A percentile compares a stretch with the other conserved stretches of the same genome.
phyloP scores from a whole-genome alignment of 2,888 invertebrate species.

The Andrena flavipes region DNA sequence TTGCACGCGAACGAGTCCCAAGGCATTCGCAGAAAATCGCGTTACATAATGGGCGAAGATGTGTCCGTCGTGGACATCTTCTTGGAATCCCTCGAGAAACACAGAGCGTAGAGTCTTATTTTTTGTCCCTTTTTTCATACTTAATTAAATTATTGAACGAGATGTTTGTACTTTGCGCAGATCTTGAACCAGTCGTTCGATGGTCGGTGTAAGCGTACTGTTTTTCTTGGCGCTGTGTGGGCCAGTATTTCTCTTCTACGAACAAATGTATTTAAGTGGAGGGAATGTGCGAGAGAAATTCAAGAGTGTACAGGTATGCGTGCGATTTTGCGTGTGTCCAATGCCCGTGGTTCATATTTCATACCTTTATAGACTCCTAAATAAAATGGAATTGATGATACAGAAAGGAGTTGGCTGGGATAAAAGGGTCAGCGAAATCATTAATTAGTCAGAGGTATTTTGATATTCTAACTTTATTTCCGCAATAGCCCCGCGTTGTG shows the following conservation, averaged over 20 bases:
- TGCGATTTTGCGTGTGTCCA: background rate
- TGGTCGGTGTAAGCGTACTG: background rate
- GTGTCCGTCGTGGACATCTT: conserved; percentile 80
- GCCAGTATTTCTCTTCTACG: background rate
- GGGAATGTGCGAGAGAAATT: background rate
- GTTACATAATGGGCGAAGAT: conserved; percentile 74
- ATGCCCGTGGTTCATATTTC: background rate
- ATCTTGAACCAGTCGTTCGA: background rate
- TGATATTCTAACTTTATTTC: conserved; percentile 44
- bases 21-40: conserved; percentile 55
- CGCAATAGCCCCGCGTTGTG: conserved; percentile 88
- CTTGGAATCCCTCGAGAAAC: conserved; percentile 43
- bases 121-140: no score
- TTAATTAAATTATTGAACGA: background rate
- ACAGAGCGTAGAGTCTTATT: background rate
- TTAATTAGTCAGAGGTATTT: background rate
- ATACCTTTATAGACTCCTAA: background rate
- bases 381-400: background rate
- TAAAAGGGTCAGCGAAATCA: background rate
- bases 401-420: background rate
- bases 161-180: background rate
- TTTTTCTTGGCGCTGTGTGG: background rate
- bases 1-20: conserved; percentile 63
- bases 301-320: background rate
- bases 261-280: background rate